Base-by-base conservation (phyloP, 2,888 invertebrate species). In the Drosophila buzzatii region DNA sequence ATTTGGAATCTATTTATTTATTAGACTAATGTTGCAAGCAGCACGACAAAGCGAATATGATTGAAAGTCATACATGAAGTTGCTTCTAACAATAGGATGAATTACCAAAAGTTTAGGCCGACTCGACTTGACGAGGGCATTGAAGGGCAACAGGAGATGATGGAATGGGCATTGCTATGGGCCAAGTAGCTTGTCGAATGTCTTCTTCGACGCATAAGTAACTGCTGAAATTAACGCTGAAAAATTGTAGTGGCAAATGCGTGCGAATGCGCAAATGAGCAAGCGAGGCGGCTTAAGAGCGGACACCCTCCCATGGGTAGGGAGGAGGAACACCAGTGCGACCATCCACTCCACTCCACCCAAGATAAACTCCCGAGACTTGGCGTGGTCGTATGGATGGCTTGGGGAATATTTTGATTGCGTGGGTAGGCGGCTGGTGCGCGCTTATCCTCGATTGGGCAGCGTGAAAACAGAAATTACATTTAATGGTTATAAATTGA, bases 401-500 rank as follows among this genome's bases (percentile, higher is more conserved):
- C 3, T 9, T 27, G 49, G 27, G 6, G 27, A 3, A 27, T 27
- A 27, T 27, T 27, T 3, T 27, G 27, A 27, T 27, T n/a, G 31
- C 2, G 27, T 31, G 51, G 10, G 51, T 31, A 23, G 12, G 51
- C 6, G 12, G 16, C 33, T 55, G 20, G 39, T 33, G 20, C 47
- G 14, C 44, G 63, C 58, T 73, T 73, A 56, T 60, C 53, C 61
- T 64, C 76, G 68, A 78, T 81, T 81, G 82, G 64, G 64, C 45
- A 16, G 65, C 41, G 42, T 60, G 63, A 59, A 70, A 70, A 67
- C 66, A 66, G 73, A 82, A 87, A 82, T 88, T 81, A 88, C 83
- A 88, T 77, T 82, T 82, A 86, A 86, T 90, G 90, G 75, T 72
- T 85, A 86, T 86, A 90, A 86, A 86, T 86, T 85, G 83, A 85